These are phyloP conservation scores for Pseudomyrmex concolor DNA, from an alignment of 1,140 invertebrate species.

Conservation along the genomic window DNA sequence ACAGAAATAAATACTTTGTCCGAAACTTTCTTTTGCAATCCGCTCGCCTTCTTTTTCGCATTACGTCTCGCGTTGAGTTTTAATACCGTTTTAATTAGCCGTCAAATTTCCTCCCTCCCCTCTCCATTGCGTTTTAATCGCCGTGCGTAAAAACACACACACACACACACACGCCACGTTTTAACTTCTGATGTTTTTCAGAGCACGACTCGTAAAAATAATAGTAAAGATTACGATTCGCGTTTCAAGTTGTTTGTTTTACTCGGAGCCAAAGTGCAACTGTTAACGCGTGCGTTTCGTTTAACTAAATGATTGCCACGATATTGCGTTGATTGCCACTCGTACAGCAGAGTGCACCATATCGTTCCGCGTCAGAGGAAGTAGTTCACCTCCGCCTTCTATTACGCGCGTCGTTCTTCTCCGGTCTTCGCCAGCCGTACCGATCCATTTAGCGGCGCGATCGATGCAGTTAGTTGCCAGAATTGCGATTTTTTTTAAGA, in stretches of 20 bases:
- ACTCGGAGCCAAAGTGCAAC: conserved; percentile 4
- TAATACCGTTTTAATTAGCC: conserved; percentile 58
- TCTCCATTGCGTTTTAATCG: conserved; percentile 44
- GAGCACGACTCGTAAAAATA: conserved; percentile 31
- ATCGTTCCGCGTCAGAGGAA: too few species aligned
- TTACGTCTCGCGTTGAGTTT: conserved; percentile 31
- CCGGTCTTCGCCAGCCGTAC: too few species aligned
- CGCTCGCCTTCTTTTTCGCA: not conserved
- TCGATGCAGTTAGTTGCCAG: too few species aligned
- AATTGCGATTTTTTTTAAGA: too few species aligned
- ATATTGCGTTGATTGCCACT: conserved; percentile 17
- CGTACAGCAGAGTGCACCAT: too few species aligned
- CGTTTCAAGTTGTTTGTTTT: not conserved
- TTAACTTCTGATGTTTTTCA: conserved; percentile 25
- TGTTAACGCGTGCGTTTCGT: conserved; percentile 24
- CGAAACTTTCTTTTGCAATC: conserved; percentile 45
- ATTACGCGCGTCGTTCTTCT: too few species aligned
- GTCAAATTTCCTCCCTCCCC: conserved; percentile 43
- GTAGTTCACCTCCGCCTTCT: too few species aligned
- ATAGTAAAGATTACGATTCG: not conserved
- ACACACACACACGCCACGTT: not conserved
- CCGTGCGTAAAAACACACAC: conserved; percentile 38
- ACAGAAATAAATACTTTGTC: conserved; percentile 56
- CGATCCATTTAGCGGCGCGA: too few species aligned
- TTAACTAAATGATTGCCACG: conserved; percentile 8